These are phyloP conservation scores for Sporophila hypoxantha DNA, from an alignment of 2,113 vertebrate genomes.

Conservation along the genomic window DNA sequence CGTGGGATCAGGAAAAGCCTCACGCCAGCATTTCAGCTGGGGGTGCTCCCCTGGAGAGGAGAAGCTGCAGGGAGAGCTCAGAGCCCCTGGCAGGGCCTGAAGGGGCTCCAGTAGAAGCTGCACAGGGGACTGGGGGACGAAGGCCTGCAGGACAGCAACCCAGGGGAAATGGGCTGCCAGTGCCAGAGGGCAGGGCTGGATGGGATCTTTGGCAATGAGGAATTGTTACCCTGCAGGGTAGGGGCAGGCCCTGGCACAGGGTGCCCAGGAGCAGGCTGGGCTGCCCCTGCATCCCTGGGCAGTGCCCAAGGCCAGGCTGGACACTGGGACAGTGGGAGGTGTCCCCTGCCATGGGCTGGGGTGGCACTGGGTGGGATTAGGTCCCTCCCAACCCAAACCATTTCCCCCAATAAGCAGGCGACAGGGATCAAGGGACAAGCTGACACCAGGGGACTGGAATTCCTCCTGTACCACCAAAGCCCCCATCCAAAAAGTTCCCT, in stretches of 20 bases:
- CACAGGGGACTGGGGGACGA: background rate
- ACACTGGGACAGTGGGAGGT: background rate
- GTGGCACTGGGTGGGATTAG: rapidly evolving
- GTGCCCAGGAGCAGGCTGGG: background rate
- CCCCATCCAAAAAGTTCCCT: too few relatives aligned
- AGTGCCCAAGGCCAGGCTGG: background rate
- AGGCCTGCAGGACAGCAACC: background rate
- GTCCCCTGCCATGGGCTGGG: background rate
- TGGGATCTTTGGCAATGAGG: background rate
- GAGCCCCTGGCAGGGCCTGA: background rate
- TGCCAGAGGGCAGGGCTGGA: background rate
- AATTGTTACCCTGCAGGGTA: background rate
- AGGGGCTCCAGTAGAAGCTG: background rate
- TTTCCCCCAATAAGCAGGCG: too few relatives aligned
- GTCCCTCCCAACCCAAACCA: rapidly evolving
- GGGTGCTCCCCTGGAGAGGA: rapidly evolving
- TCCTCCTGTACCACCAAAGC: too few relatives aligned
- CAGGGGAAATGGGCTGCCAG: background rate
- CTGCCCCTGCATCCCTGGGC: background rate
- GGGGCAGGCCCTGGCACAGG: background rate
- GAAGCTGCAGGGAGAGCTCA: background rate
- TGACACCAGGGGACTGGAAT: too few relatives aligned
- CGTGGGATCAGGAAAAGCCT: background rate
- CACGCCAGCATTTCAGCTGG: background rate
- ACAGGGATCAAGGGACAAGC: too few relatives aligned